Evolutionary conservation across 2,113 vertebrate genomes (phyloP), one percentile per base, ranked within the genome.

Genomic region (Tachysurus vachellii): DNA sequence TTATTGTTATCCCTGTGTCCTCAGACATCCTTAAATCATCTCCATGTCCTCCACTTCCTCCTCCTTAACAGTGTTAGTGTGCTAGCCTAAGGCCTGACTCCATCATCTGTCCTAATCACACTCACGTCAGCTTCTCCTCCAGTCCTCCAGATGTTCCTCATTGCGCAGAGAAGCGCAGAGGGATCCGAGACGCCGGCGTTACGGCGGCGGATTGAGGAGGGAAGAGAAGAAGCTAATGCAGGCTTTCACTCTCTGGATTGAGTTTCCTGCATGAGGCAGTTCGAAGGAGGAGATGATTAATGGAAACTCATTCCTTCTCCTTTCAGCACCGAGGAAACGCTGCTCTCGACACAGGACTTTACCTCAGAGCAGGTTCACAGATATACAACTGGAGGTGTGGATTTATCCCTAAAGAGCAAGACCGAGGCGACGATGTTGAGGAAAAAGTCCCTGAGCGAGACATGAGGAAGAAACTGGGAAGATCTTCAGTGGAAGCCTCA

Each of bases 61-160:
- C 81, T 76, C 47, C 66, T 62, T 64, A 13, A 59, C 86, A 44
- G 7, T 76, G 44, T 28, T 13, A 13, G 16, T 82, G 82, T 66
- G 62, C 64, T 79, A 47, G 75, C 87, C 85, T 54, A 16, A 36
- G 80, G 89, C 85, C 70, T 53, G 42, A 87, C 83, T 36, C 87
- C 85, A 86, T 86, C 87, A 90, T 86, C 70, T 50, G 84, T 81
- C 86, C 80, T 90, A 86, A 88, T 90, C 89, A 82, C 84, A 86
- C 81, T 88, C 81, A 84, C 73, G 57, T 84, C 62, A 61, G 50
- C 9, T 83, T 88, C 83, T 84, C 71, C 68, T 62, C 61, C 87
- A 90, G 85, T 84, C 71, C 68, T 62, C 61, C 89, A 90, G 85
- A 19, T 90, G 89, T 83, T 88, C 86, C 84, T 90, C 87, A 83